Evolutionary conservation across 2,888 invertebrate species (phyloP).

Genomic region (Oligia latruncula): DNA sequence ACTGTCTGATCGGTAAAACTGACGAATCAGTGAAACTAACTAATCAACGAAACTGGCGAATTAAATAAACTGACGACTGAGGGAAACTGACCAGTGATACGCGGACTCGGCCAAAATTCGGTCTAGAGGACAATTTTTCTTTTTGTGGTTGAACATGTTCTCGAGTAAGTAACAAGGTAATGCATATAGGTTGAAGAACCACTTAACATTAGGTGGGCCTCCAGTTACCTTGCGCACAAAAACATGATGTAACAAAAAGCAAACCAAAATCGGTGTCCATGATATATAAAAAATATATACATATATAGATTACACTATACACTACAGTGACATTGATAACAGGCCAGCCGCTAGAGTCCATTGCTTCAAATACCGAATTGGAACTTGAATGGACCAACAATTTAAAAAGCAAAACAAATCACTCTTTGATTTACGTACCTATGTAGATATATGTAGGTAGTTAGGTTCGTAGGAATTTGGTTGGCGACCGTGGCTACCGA

Average conservation of each 20-base stretch:
- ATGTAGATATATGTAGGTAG: neutral
- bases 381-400: conserved; percentile 5
- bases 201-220: neutral
- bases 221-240: neutral
- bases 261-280: neutral
- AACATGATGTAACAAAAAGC: neutral
- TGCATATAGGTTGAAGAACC: neutral
- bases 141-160: neutral
- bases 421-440: conserved; percentile 20
- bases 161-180: neutral
- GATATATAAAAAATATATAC: neutral
- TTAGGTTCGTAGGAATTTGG: neutral
- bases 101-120: no score
- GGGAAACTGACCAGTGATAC: no score
- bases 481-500: neutral
- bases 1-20: no score
- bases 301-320: neutral
- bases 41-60: no score
- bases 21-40: no score
- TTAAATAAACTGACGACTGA: no score
- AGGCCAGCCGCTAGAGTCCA: neutral
- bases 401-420: conserved; percentile 26
- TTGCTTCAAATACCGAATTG: neutral
- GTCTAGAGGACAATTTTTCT: no score
- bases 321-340: neutral